Base-by-base conservation (phyloP, 2,888 invertebrate species). In the Slavum lentiscoides region DNA sequence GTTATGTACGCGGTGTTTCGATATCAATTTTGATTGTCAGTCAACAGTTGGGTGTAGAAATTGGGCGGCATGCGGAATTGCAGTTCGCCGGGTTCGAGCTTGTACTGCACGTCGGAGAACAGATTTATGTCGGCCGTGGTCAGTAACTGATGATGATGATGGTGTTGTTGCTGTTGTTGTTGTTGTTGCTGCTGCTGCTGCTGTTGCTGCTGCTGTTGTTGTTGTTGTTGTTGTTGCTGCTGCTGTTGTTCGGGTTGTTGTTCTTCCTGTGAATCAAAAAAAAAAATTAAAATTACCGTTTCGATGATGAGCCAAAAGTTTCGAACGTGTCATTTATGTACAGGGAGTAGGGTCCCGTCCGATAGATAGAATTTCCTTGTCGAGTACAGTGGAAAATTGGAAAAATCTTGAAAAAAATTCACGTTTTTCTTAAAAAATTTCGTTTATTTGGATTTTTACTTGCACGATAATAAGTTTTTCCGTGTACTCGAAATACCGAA, bases 1-100 rank as follows among this genome's bases (percentile, higher is more conserved):
- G 15, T 9, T 13, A 1, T 13, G 13, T 13, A 64, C 15, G 39
- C 11, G 23, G 49, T 37, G 59, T 53, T 61, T 68, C 43, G 13
- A 37, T 17, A 21, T 80, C 64, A 80, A 39, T 80, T 80, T 72
- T 80, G 80, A 72, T 80, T 72, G 39, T 80, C 80, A 72, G 80
- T 55, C 70, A 80, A 72, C 21, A 80, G 55, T 80, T 80, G 82
- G 23, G 62, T 70, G 67, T 82, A 82, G 37, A 82, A 83, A 30
- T 81, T 81, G 4, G 82, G 82, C 6, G 83, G 81, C 76, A 83
- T 76, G 68, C 83, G 74, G 23, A 83, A 81, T 11, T 76, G 77
- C 5, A 82, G 82, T 58, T 83, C 83, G 17, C 75, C 67, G 30
- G 81, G 73, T 67, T 83, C 83, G 19, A 82, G 67, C 58, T 82